Conservation (phyloP, 2,888 invertebrate species). For the Uropetala carovei region DNA sequence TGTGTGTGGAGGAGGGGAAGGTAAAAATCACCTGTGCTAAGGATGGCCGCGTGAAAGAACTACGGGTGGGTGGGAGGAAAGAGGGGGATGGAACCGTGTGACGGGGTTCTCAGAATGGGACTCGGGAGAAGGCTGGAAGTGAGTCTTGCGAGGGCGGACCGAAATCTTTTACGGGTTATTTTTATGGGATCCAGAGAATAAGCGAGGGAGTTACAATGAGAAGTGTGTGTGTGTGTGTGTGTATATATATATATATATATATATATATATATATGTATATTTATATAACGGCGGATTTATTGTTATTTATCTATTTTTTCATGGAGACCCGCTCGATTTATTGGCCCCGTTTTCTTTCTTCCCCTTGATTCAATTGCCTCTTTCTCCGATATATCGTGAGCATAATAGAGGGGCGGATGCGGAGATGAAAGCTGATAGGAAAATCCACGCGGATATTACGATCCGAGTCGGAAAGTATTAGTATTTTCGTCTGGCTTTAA, state of each 20-base stretch:
- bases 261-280: too few species aligned
- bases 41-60: neutral
- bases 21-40: neutral
- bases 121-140: neutral
- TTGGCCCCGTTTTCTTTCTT: neutral
- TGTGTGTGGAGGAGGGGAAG: neutral
- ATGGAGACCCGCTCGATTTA: neutral
- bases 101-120: neutral
- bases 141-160: neutral
- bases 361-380: neutral
- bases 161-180: constrained; percentile 23
- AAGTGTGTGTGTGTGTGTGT: neutral
- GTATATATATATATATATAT: too few species aligned
- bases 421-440: neutral
- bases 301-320: neutral
- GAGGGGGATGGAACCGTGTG: constrained; percentile 25
- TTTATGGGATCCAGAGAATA: neutral
- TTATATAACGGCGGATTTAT: neutral
- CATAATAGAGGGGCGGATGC: neutral
- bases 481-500: neutral
- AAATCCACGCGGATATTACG: neutral
- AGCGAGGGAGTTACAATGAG: neutral
- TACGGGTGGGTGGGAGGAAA: neutral
- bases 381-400: neutral
- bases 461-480: neutral